Base-by-base conservation (phyloP, 1,140 invertebrate genomes). In the Acyrthosiphon pisum region DNA sequence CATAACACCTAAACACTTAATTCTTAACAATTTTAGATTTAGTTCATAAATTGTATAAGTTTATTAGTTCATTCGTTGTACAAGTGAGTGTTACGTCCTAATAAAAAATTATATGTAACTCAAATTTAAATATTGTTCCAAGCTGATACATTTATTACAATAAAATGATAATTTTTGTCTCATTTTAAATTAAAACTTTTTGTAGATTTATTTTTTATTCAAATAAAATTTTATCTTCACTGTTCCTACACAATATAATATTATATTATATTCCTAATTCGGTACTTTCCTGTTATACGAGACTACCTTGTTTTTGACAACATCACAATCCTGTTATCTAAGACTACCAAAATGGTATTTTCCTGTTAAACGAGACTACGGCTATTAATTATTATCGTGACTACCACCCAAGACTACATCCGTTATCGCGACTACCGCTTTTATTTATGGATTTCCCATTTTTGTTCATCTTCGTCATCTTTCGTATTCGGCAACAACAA, bases 141-240 rank as follows among this genome's bases (percentile, higher is more conserved):
- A 90, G 35, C 88, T 90, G 53, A 60, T 90, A 90, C 37, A 30
- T 90, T 90, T 90, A 90, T 44, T 68, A 68, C 37, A 90, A 90
- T 90, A 90, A 60, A 90, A 90, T 68, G 37, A 68, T 90, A 68
- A 68, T 46, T 90, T 68, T 90, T 60, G 88, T 89, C 87, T 90
- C 88, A 90, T 90, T 90, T 90, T 60, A 60, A 90, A 90, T 60
- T 53, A 89, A 53, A 90, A 56, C 6, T 90, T 18, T 35, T 41
- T 90, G 14, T 87, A 30, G 14, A 46, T 89, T 88, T 56, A 88
- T 53, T 88, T 76, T 23, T n/a, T 87, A 7, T 87, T 48, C 14
- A 30, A 87, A 48, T 48, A 48, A 87, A n/a, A 48, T 48, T n/a
- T 87, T 37, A 23, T 41, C 35, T 7, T 41, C 20, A 83, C 8